phyloP scores from a whole-genome alignment of 2,888 invertebrate genomes.

The Plusia festucae region DNA sequence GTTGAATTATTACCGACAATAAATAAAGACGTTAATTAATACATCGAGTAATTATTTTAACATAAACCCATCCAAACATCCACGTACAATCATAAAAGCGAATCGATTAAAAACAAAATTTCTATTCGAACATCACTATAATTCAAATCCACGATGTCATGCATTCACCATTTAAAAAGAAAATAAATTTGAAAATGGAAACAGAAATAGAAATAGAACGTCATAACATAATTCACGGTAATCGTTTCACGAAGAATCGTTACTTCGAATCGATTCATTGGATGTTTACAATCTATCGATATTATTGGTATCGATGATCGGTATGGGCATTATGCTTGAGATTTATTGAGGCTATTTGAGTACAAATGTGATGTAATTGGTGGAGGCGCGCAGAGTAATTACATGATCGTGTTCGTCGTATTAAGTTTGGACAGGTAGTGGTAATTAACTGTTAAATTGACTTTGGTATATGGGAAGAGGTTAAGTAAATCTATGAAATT shows the following conservation, averaged over 20 bases:
- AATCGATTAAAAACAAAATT: conserved; percentile 46
- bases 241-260: conserved; percentile 46
- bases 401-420: conserved; percentile 36
- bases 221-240: conserved; percentile 53
- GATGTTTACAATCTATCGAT: conserved; percentile 49
- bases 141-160: conserved; percentile 30
- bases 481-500: conserved; percentile 19
- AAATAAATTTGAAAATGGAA: conserved; percentile 34
- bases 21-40: conserved; percentile 51
- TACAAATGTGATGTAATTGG: conserved; percentile 57
- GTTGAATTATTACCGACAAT: conserved; percentile 46
- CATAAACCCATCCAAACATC: conserved; percentile 42
- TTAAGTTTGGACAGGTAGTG: conserved; percentile 32
- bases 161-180: conserved; percentile 23
- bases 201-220: conserved; percentile 16
- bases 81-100: conserved; percentile 39
- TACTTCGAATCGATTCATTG: conserved; percentile 49
- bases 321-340: conserved; percentile 41
- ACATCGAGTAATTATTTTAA: conserved; percentile 51
- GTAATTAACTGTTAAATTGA: conserved; percentile 51
- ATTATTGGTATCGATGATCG: conserved; percentile 43
- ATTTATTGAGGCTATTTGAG: conserved; percentile 52
- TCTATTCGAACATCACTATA: conserved; percentile 35
- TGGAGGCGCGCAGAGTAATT: conserved; percentile 48
- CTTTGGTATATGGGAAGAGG: conserved; percentile 36